phyloP scores from a whole-genome alignment of 1,140 invertebrate genomes.

The Sminthurinus signatus region DNA sequence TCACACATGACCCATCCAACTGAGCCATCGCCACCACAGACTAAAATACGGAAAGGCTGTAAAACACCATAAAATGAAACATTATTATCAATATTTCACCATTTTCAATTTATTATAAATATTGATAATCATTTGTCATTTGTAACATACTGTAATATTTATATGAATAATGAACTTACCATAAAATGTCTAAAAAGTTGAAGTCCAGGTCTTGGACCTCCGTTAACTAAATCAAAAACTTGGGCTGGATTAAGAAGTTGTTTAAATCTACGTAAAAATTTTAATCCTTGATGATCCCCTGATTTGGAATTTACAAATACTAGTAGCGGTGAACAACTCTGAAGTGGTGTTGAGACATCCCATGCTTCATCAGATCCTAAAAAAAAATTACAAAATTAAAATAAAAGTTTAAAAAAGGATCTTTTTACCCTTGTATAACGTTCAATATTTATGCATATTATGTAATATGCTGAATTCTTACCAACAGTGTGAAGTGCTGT shows the following conservation, averaged over 20 bases:
- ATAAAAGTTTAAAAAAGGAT: too few species aligned
- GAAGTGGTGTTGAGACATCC: conserved; percentile 67
- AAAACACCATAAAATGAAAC: too few species aligned
- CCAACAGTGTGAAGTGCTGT: conserved; percentile 84
- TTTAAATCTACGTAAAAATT: conserved; percentile 90
- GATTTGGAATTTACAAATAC: conserved; percentile 97
- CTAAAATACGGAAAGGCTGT: conserved; percentile 83
- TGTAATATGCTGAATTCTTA: too few species aligned
- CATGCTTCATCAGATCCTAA: conserved; percentile 76
- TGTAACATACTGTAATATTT: too few species aligned
- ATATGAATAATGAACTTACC: too few species aligned
- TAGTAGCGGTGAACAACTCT: conserved; percentile 69
- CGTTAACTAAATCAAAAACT: conserved; percentile 89
- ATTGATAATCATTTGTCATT: too few species aligned
- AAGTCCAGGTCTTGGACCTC: conserved; percentile 79
- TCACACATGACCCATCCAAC: conserved; percentile 91
- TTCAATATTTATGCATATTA: too few species aligned
- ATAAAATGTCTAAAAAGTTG: conserved; percentile 81
- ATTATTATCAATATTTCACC: too few species aligned
- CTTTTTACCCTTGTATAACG: too few species aligned
- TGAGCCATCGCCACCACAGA: conserved; percentile 88
- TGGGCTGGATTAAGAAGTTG: conserved; percentile 94
- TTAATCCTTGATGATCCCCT: conserved; percentile 94
- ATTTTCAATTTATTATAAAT: too few species aligned
- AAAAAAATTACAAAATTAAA: too few species aligned